Conservation (phyloP, 2,113 vertebrate genomes). For the Anthoscopus minutus region DNA sequence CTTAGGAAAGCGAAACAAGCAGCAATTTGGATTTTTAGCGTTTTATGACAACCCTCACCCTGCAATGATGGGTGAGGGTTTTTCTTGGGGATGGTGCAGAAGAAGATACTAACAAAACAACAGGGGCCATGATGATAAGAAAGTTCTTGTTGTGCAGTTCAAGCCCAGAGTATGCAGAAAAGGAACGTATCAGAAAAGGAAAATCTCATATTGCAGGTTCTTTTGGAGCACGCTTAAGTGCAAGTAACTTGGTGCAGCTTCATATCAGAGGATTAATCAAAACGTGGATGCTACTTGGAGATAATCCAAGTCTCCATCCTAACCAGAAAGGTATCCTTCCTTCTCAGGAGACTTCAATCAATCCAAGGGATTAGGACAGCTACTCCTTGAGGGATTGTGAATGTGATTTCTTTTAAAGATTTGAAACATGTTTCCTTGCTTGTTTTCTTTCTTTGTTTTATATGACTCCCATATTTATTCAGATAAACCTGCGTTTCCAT, state of each 20-base stretch:
- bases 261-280: background rate
- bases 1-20: background rate
- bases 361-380: background rate
- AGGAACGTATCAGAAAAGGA: background rate
- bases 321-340: background rate
- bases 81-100: background rate
- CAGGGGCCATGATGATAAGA: background rate
- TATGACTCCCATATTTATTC: background rate
- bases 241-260: background rate
- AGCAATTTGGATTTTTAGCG: background rate
- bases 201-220: background rate
- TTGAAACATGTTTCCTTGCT: background rate
- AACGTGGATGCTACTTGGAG: background rate
- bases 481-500: background rate
- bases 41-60: background rate
- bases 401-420: background rate
- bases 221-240: background rate
- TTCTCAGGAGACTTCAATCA: background rate
- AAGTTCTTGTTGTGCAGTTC: background rate
- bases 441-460: background rate
- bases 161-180: background rate
- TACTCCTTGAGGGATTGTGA: background rate
- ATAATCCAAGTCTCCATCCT: background rate
- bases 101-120: background rate
- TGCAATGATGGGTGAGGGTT: rapidly evolving